Evolutionary conservation across 2,888 invertebrate species (phyloP), one percentile per base, ranked within the genome.

Genomic region (Erpobdella octoculata): DNA sequence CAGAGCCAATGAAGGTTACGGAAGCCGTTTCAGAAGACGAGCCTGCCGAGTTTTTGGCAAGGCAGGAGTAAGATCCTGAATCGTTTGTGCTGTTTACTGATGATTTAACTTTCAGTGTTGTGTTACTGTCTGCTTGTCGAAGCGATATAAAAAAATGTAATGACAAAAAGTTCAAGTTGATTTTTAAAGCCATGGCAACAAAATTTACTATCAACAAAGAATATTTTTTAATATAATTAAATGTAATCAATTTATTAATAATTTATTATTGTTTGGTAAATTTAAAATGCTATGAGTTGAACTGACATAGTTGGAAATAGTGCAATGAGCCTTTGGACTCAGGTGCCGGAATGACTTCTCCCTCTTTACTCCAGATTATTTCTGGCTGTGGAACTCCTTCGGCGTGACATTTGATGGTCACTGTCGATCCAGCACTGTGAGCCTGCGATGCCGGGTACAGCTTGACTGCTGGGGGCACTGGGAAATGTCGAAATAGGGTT

Each of bases 51-150:
- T 88, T 90, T 62, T 86, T 86, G 0, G 89, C 90, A 78, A 88
- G 88, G 80, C 90, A 90, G 87, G 89, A 89, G 82, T 90, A 90
- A 1, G 89, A 89, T 2, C 89, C 90, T 0, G 89, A 89, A 81
- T 90, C 90, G 8, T 31, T 65, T 8, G 88, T 87, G 31, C 77
- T 74, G 80, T 88, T 89, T 73, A 86, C 87, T 68, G 89, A 88
- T 78, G 87, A 87, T 73, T 86, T 86, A 65, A 90, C 86, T 75
- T 86, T 86, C 67, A 90, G 82, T 59, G 87, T 87, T 6, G 89
- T 89, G 73, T 81, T 79, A 67, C 78, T 78, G 74, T 79, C 81
- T 79, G 67, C 31, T 21, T 5, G 25, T 31, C 6, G 62, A 5
- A n/a, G n/a, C n/a, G n/a, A n/a, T n/a, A n/a, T n/a, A n/a, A n/a